Conservation (phyloP, 2,113 vertebrate species). For the Mirza zaza region DNA sequence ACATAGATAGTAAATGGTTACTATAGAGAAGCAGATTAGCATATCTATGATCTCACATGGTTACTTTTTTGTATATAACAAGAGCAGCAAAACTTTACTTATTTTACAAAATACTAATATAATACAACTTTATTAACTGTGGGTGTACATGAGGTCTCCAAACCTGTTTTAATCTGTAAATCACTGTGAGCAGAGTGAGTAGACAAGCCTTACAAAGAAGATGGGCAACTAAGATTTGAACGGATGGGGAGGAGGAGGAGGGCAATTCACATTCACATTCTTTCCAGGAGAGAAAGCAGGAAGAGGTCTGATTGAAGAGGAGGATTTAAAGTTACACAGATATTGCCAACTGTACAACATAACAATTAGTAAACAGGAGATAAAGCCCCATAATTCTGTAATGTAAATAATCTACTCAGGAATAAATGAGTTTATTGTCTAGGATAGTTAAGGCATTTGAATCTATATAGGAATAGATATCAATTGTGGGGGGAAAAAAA, state of each 20-base stretch:
- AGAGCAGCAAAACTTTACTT: neutral
- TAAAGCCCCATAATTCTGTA: neutral
- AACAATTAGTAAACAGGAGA: constrained; percentile 39
- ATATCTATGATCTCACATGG: neutral
- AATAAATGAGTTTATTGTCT: neutral
- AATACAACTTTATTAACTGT: neutral
- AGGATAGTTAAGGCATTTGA: neutral
- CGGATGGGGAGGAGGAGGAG: constrained; percentile 62
- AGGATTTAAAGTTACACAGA: constrained; percentile 43
- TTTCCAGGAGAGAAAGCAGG: neutral
- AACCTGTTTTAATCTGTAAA: constrained; percentile 25
- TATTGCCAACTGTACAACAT: neutral
- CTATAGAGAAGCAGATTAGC: neutral
- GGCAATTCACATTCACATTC: constrained; percentile 47
- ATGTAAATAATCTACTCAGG: constrained; percentile 19
- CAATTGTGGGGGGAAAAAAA: neutral
- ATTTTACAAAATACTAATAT: neutral
- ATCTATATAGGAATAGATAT: neutral
- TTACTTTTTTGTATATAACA: neutral
- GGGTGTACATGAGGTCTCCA: neutral
- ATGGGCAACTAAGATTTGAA: constrained; percentile 31
- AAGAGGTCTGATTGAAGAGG: constrained; percentile 44
- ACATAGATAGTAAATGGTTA: neutral
- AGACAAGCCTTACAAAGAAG: constrained; percentile 32
- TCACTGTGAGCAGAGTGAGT: constrained; percentile 1